Percentiles rank a stretch among this genome's conserved stretches.
Evolutionary conservation across 2,113 vertebrate species (phyloP).

Genomic region (Nothocercus nigrocapillus): DNA sequence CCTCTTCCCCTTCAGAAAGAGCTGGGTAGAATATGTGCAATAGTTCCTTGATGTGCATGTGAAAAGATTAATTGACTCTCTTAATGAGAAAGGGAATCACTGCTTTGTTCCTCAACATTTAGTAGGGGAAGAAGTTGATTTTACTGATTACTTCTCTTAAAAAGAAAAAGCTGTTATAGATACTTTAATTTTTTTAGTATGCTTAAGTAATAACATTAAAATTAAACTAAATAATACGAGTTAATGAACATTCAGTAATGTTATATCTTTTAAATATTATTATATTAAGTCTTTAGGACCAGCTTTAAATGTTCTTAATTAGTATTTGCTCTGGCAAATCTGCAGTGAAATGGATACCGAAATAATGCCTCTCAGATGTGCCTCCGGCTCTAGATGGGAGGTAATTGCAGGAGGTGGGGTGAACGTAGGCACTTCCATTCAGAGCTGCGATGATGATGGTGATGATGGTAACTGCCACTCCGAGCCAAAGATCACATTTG

Average conservation of each 20-base stretch:
- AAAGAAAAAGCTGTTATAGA: constrained; percentile 20
- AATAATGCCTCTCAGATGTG: not conserved
- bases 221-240: not conserved
- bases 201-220: constrained; percentile 8
- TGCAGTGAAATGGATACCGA: rapidly evolving
- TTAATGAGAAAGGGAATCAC: not conserved
- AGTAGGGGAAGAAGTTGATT: not conserved
- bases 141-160: constrained; percentile 16
- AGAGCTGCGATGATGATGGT: not conserved
- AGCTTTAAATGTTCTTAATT: constrained; percentile 2
- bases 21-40: not conserved
- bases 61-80: not conserved
- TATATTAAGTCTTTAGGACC: not conserved
- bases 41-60: not conserved
- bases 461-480: not conserved
- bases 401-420: rapidly evolving
- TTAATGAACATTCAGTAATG: not conserved
- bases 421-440: not conserved
- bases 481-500: not conserved
- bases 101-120: not conserved
- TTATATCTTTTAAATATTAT: constrained; percentile 1
- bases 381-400: not conserved
- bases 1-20: not conserved
- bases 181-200: constrained; percentile 15
- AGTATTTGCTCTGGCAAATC: not conserved